These are phyloP conservation scores for Pandemis corylana DNA, from an alignment of 2,888 invertebrate genomes.

Conservation along the genomic window DNA sequence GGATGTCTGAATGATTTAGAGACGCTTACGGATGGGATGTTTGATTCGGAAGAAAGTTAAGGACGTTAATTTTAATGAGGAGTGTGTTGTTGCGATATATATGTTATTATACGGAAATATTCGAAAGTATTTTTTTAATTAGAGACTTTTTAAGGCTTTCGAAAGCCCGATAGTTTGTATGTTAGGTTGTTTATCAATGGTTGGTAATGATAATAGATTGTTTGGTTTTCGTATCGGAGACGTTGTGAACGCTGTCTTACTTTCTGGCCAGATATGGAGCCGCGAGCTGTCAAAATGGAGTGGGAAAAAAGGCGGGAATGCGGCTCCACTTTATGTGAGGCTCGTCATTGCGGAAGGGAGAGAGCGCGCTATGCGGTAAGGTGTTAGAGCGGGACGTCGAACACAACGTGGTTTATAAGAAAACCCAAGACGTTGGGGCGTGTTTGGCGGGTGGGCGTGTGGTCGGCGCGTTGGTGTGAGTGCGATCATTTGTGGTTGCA, in stretches of 20 bases:
- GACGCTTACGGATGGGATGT: background rate
- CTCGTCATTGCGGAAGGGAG: conserved; percentile 82
- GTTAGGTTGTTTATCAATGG: background rate
- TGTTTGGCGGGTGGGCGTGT: conserved; percentile 84
- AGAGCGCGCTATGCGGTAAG: conserved; percentile 55
- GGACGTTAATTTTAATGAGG: background rate
- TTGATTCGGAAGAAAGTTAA: background rate
- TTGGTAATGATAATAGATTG: background rate
- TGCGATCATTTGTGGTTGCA: conserved; percentile 59
- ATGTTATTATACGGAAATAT: background rate
- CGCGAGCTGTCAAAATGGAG: conserved; percentile 85
- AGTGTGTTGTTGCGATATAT: background rate
- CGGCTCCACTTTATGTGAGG: conserved; percentile 84
- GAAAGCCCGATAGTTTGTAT: background rate
- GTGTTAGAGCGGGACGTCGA: conserved; percentile 70
- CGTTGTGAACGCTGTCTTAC: conserved; percentile 80
- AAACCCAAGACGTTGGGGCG: conserved; percentile 85
- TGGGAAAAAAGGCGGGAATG: conserved; percentile 86
- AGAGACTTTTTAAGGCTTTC: background rate
- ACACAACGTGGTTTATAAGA: conserved; percentile 85
- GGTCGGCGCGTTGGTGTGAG: conserved; percentile 71
- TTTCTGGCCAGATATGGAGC: conserved; percentile 84
- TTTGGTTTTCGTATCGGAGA: background rate
- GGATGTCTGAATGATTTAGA: background rate
- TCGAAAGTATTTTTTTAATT: background rate